phyloP scores from a whole-genome alignment of 2,113 vertebrate genomes.

The Psettodes erumei region DNA sequence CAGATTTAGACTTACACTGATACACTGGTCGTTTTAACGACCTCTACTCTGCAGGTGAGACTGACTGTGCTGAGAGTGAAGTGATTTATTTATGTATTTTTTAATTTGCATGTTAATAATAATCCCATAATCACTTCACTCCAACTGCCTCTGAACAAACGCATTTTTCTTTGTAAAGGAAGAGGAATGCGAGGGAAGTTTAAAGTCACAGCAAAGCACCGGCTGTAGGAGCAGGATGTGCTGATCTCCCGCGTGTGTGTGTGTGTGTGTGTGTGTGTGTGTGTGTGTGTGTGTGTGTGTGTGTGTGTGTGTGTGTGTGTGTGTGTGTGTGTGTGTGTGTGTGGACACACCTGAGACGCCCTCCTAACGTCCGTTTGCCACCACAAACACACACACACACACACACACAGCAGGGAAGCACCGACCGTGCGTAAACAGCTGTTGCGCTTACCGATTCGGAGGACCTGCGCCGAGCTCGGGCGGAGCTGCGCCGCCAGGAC shows the following conservation, averaged over 20 bases:
- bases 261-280: neutral
- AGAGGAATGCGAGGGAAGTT: no score
- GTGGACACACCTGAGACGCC: neutral
- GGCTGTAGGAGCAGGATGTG: no score
- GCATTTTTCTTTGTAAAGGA: no score
- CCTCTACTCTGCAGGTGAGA: neutral
- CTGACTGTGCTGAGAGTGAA: neutral
- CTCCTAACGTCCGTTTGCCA: neutral
- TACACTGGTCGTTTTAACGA: neutral
- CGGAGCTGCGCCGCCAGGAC: conserved; percentile 79
- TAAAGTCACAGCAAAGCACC: no score
- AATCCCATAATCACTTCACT: no score
- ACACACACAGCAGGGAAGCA: neutral
- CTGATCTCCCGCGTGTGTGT: neutral
- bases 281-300: neutral
- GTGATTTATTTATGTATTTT: no score
- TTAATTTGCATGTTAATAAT: no score
- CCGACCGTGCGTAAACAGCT: conserved; percentile 59
- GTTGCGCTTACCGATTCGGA: conserved; percentile 90
- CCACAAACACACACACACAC: no score
- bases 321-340: no score
- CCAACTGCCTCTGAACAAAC: no score
- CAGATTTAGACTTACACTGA: neutral
- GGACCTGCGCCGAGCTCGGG: conserved; percentile 87
- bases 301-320: no score